Evolutionary conservation across 2,888 invertebrate species (phyloP).

Genomic region (Podabrus alpinus): DNA sequence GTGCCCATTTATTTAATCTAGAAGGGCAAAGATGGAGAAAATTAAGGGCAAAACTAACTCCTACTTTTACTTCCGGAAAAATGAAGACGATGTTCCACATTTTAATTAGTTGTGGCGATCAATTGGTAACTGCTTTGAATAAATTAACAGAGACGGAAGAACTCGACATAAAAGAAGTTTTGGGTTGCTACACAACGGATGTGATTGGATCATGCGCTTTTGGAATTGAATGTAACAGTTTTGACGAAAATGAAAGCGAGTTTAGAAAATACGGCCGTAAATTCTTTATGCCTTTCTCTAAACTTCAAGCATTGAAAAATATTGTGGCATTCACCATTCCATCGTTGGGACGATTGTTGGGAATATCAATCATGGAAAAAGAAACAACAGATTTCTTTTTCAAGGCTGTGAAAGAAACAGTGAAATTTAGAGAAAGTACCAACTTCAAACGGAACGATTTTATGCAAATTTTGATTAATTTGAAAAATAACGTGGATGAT

Average conservation of each 20-base stretch:
- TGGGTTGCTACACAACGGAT: conserved; percentile 62
- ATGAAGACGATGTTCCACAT: conserved; percentile 34
- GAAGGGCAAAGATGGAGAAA: conserved; percentile 63
- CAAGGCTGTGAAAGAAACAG: conserved; percentile 52
- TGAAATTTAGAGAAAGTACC: conserved; percentile 55
- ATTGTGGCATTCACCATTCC: not conserved
- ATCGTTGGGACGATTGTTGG: not conserved
- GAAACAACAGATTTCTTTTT: conserved; percentile 52
- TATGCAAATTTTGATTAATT: conserved; percentile 58
- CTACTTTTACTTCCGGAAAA: conserved; percentile 35
- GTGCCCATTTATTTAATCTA: conserved; percentile 60
- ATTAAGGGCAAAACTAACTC: conserved; percentile 61
- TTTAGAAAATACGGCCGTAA: conserved; percentile 48
- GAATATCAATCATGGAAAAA: not conserved
- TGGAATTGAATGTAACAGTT: conserved; percentile 63
- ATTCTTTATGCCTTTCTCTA: conserved; percentile 19
- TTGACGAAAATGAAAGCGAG: conserved; percentile 58
- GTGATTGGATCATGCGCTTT: conserved; percentile 64
- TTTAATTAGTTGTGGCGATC: conserved; percentile 18
- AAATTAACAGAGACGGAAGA: conserved; percentile 4
- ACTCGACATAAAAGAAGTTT: conserved; percentile 51
- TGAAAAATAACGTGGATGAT: conserved; percentile 40
- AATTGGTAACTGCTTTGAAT: conserved; percentile 15
- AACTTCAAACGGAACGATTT: conserved; percentile 59
- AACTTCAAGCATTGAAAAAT: conserved; percentile 10